Conservation (phyloP, 2,797 vertebrate species). For the Atherinosoma microstoma region DNA sequence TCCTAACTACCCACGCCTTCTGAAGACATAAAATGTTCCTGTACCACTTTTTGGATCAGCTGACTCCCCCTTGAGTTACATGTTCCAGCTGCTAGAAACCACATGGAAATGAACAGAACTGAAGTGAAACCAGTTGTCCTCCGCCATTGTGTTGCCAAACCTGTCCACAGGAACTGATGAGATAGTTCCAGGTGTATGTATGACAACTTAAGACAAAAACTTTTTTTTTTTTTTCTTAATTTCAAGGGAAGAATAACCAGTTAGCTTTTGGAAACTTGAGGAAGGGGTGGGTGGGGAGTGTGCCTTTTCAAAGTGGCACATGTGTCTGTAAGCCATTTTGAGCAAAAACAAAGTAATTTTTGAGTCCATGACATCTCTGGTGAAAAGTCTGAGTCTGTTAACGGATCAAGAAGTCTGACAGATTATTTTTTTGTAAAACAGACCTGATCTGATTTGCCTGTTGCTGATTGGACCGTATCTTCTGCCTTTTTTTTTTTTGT, state of each 20-base stretch:
- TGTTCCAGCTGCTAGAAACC: conserved; percentile 65
- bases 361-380: conserved; percentile 38
- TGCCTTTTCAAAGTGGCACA: conserved; percentile 32
- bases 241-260: conserved; percentile 22
- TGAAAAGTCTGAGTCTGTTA: too few species aligned
- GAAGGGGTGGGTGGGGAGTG: neutral
- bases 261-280: conserved; percentile 37
- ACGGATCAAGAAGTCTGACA: conserved; percentile 30
- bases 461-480: conserved; percentile 66
- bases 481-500: conserved; percentile 56
- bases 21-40: conserved; percentile 38
- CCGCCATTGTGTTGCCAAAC: conserved; percentile 60
- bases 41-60: conserved; percentile 51
- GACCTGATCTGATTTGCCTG: conserved; percentile 58
- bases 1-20: neutral
- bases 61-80: conserved; percentile 19
- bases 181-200: conserved; percentile 29
- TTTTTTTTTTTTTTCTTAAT: conserved; percentile 11
- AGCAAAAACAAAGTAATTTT: conserved; percentile 57
- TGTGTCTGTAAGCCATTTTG: conserved; percentile 51
- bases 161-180: conserved; percentile 24
- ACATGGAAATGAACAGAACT: conserved; percentile 33
- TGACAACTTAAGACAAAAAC: conserved; percentile 24
- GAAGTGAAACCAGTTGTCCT: conserved; percentile 40
- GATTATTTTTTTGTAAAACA: conserved; percentile 49